phyloP scores from a whole-genome alignment of 2,113 vertebrate genomes.

The Zosterops japonicus region DNA sequence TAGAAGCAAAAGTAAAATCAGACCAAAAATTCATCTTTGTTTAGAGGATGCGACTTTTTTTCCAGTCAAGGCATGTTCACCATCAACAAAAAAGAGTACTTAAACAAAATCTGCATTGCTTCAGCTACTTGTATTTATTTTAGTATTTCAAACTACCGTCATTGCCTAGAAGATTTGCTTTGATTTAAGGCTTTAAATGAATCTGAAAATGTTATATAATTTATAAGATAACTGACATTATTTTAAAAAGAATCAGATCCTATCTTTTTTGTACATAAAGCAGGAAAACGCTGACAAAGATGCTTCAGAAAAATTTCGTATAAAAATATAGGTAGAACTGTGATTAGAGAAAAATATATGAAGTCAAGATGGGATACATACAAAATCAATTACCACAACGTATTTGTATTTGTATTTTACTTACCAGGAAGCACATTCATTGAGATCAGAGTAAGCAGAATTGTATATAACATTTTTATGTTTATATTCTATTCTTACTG shows the following conservation, averaged over 20 bases:
- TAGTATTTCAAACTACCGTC: not conserved
- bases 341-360: not conserved
- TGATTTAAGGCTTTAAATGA: slow-evolving; percentile 12
- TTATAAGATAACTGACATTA: not conserved
- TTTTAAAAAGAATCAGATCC: not conserved
- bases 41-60: not conserved
- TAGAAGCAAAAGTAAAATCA: not conserved
- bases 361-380: not conserved
- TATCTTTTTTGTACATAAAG: not conserved
- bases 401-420: not conserved
- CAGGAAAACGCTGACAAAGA: not conserved
- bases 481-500: not conserved
- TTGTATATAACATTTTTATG: not conserved
- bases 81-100: not conserved
- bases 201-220: slow-evolving; percentile 12
- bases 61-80: not conserved
- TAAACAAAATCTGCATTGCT: not conserved
- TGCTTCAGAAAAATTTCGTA: not conserved
- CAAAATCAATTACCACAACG: not conserved
- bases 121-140: slow-evolving; percentile 7
- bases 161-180: not conserved
- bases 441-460: not conserved
- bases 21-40: not conserved
- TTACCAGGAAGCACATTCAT: not conserved
- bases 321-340: not conserved